Percentiles rank a stretch among this genome's conserved stretches.
phyloP scores from a whole-genome alignment of 2,113 vertebrate species.

The Peromyscus maniculatus region DNA sequence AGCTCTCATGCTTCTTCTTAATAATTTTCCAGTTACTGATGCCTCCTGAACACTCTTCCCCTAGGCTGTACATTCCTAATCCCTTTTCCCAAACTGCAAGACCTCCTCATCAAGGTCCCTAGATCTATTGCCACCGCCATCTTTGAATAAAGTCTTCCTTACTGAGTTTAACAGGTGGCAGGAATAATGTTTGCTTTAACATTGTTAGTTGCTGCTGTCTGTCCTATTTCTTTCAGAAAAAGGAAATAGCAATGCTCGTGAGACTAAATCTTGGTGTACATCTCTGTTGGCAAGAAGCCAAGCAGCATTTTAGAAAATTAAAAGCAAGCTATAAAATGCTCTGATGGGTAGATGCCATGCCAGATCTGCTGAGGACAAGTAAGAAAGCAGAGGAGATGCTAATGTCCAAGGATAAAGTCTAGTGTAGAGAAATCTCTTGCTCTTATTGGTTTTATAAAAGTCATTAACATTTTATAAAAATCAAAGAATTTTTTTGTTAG shows the following conservation, averaged over 20 bases:
- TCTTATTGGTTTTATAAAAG: slow-evolving; percentile 26
- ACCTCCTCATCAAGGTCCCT: not conserved
- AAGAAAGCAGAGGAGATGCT: not conserved
- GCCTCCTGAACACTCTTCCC: not conserved
- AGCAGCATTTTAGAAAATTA: slow-evolving; percentile 32
- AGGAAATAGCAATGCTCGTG: not conserved
- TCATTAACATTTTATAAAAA: not conserved
- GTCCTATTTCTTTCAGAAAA: slow-evolving; percentile 38
- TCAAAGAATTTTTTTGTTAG: not conserved
- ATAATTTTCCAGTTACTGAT: not conserved
- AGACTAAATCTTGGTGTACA: not conserved
- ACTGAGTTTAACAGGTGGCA: not conserved
- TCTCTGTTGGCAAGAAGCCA: not conserved
- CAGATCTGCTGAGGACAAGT: not conserved
- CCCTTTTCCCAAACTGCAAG: not conserved
- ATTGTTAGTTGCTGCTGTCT: not conserved
- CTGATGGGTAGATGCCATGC: not conserved
- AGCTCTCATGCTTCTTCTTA: not conserved
- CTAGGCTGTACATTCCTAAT: not conserved
- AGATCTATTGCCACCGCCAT: not conserved
- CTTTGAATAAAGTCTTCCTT: not conserved
- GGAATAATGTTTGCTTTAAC: not conserved
- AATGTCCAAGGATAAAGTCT: not conserved
- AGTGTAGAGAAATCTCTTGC: not conserved
- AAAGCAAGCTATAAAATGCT: slow-evolving; percentile 18